phyloP scores from a whole-genome alignment of 1,140 invertebrate genomes.

The Aphidius gifuensis region DNA sequence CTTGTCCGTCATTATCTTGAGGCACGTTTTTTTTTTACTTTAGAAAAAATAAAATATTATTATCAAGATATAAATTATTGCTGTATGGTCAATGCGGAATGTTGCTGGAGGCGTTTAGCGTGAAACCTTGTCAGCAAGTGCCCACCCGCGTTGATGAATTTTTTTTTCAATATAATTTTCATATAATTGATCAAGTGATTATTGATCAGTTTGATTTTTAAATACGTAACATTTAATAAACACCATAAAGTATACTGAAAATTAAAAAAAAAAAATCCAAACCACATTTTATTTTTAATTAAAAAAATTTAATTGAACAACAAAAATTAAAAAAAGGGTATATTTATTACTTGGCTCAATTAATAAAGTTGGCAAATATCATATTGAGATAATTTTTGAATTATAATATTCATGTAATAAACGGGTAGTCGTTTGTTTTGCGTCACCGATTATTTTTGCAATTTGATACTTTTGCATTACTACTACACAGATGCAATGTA shows the following conservation, averaged over 20 bases:
- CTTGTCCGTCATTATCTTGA: background rate
- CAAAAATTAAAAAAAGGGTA: background rate
- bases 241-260: too few relatives aligned
- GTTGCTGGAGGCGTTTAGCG: slow-evolving; percentile 2
- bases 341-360: background rate
- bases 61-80: slow-evolving; percentile 7
- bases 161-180: background rate
- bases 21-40: slow-evolving; percentile 5
- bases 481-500: background rate
- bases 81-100: slow-evolving; percentile 11
- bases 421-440: background rate
- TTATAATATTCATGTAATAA: too few relatives aligned
- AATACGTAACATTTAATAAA: too few relatives aligned
- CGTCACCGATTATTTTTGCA: slow-evolving; percentile 3
- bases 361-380: background rate
- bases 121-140: slow-evolving; percentile 3
- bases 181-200: background rate
- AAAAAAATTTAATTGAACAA: background rate
- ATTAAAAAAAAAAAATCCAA: too few relatives aligned
- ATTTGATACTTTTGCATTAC: background rate
- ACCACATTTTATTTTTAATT: too few relatives aligned
- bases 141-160: slow-evolving; percentile 7
- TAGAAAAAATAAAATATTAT: background rate
- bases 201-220: too few relatives aligned
- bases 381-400: too few relatives aligned